These are phyloP conservation scores for Acrossocheilus fasciatus DNA, from an alignment of 2,797 vertebrate genomes.

Conservation along the genomic window DNA sequence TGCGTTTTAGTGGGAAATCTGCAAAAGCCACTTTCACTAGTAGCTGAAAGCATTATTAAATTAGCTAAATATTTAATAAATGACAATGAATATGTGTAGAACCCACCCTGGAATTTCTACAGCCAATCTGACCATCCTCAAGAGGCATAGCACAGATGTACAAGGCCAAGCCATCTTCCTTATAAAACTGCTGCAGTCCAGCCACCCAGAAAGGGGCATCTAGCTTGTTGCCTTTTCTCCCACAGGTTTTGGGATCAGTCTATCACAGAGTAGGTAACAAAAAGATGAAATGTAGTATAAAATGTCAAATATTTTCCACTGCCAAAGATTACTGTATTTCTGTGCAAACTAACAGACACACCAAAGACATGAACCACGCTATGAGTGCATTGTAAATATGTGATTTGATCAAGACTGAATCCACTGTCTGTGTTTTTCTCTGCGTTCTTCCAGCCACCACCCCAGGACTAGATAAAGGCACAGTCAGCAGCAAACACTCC, in stretches of 20 bases:
- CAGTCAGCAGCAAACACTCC: constrained; percentile 69
- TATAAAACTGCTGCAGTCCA: constrained; percentile 79
- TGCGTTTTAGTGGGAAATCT: neutral
- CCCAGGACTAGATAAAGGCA: constrained; percentile 73
- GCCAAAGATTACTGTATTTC: neutral
- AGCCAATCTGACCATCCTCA: constrained; percentile 43
- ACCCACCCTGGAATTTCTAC: constrained; percentile 65
- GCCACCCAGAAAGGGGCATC: constrained; percentile 55
- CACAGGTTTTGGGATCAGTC: constrained; percentile 54
- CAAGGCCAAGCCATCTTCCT: constrained; percentile 73
- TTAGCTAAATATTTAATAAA: neutral
- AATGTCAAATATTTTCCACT: neutral
- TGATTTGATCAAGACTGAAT: constrained; percentile 58
- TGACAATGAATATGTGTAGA: neutral
- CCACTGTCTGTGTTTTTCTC: constrained; percentile 44
- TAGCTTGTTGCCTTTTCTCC: neutral
- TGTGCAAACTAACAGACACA: constrained; percentile 55
- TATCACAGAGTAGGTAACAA: constrained; percentile 41
- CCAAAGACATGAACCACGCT: constrained; percentile 80
- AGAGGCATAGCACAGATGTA: constrained; percentile 63
- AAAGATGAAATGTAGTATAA: neutral
- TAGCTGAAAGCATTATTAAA: neutral
- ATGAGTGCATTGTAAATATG: constrained; percentile 74
- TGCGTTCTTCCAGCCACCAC: constrained; percentile 58
- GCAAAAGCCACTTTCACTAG: neutral